Conservation (phyloP, 2,888 invertebrate species). For the Tolmerus cingulatus region DNA sequence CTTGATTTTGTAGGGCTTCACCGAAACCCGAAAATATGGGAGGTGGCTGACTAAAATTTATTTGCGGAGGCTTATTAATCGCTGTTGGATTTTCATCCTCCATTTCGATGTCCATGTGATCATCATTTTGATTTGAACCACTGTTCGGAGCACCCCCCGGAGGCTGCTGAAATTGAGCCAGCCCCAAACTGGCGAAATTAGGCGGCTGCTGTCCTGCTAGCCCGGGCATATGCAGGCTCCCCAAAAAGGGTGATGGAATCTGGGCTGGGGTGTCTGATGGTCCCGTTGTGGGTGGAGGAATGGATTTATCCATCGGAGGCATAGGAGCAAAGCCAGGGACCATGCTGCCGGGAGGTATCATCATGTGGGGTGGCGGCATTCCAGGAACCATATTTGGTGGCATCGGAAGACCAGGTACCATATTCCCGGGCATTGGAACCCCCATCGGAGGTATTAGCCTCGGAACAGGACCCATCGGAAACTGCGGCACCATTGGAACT, state of each 20-base stretch:
- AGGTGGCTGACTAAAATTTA: slow-evolving; percentile 63
- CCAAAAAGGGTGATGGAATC: slow-evolving; percentile 57
- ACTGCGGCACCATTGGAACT: slow-evolving; percentile 61
- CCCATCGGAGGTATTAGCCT: slow-evolving; percentile 55
- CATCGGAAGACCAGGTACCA: slow-evolving; percentile 55
- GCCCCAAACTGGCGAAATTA: slow-evolving; percentile 42
- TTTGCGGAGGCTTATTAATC: slow-evolving; percentile 48
- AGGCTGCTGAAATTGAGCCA: slow-evolving; percentile 54
- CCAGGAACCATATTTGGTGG: slow-evolving; percentile 63
- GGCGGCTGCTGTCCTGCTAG: slow-evolving; percentile 45
- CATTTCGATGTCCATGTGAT: slow-evolving; percentile 83
- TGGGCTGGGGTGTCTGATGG: slow-evolving; percentile 56
- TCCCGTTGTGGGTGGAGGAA: slow-evolving; percentile 54
- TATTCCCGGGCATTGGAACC: slow-evolving; percentile 56
- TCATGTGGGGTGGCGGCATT: slow-evolving; percentile 63
- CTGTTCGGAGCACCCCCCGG: slow-evolving; percentile 48
- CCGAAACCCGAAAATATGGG: slow-evolving; percentile 45
- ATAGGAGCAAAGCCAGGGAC: slow-evolving; percentile 62
- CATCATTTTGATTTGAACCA: slow-evolving; percentile 64
- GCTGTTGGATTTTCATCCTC: slow-evolving; percentile 65
- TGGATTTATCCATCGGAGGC: slow-evolving; percentile 55
- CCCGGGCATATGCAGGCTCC: slow-evolving; percentile 51
- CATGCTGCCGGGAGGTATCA: slow-evolving; percentile 60
- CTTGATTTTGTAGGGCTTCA: slow-evolving; percentile 3
- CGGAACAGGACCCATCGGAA: slow-evolving; percentile 61